Evolutionary conservation across 2,888 invertebrate genomes (phyloP), one percentile per base, ranked within the genome.

Genomic region (Drosophila borborema): DNA sequence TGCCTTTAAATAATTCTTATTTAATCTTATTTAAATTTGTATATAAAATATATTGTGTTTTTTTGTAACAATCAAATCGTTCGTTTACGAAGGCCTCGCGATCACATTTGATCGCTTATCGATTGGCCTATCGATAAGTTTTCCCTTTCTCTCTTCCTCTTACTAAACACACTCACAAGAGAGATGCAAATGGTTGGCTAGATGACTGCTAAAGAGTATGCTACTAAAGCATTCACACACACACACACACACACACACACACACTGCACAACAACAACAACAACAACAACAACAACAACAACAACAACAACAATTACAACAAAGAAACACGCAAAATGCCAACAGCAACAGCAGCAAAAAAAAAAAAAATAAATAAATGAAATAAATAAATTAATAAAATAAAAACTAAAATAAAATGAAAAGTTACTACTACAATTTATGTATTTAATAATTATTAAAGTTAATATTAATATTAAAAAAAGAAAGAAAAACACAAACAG

Each of bases 391-490:
- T 20, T 1, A 20, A 28, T 28, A 28, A 28, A 28, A 28, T 6
- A 28, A 28, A 28, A 28, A 28, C 3, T 28, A 28, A 28, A 28
- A 28, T 28, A 28, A 28, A 28, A 28, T 28, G 16, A 65, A 62
- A 54, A 78, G 77, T 78, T 78, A 80, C 77, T 78, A 78, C 76
- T 80, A 78, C 72, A 64, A 75, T 65, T 53, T 72, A 80, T 80
- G 76, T 78, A 78, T 77, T 77, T 77, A 80, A 78, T 80, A 72
- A 72, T 65, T 78, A 78, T 20, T 79, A 78, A 71, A 54, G 78
- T 72, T 73, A 69, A 74, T 64, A 79, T 63, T 71, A 70, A 64
- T 23, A 64, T 49, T 20, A 34, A 10, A 43, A 40, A 16, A 12
- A 20, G 20, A 20, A 8, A 14, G 12, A 43, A 20, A 14, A 46